A percentile compares a stretch with the other conserved stretches of the same genome.
These are phyloP conservation scores for Pediacus dermestoides DNA, from an alignment of 2,888 invertebrate species.

Conservation along the genomic window DNA sequence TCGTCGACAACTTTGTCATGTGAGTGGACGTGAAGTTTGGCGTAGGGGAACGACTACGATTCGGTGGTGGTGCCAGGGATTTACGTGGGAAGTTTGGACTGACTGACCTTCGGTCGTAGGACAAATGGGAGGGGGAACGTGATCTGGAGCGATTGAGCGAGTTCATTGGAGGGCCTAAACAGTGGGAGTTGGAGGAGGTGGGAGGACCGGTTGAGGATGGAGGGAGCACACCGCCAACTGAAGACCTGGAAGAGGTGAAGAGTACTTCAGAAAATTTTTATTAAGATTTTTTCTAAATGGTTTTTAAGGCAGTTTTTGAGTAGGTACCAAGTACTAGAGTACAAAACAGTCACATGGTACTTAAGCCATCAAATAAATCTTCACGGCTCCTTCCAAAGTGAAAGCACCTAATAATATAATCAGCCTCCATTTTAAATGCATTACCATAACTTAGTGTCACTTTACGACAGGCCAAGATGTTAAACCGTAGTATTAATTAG, in stretches of 20 bases:
- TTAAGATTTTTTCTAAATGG: no score
- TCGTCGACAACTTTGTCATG: conserved; percentile 37
- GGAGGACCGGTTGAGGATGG: conserved; percentile 17
- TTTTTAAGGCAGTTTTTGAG: no score
- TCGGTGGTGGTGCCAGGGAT: conserved; percentile 37
- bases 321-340: no score
- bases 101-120: conserved; percentile 39
- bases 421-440: no score
- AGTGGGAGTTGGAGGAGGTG: conserved; percentile 30
- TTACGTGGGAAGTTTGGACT: conserved; percentile 42
- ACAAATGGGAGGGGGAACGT: conserved; percentile 42
- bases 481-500: no score
- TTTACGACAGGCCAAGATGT: no score
- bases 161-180: conserved; percentile 48
- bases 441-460: no score
- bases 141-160: conserved; percentile 46
- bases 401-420: no score
- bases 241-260: conserved; percentile 16
- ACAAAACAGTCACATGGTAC: no score
- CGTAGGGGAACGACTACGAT: conserved; percentile 53
- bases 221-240: conserved; percentile 12
- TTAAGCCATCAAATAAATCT: no score
- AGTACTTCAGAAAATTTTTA: no score
- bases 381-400: no score
- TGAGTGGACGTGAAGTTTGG: conserved; percentile 55